A percentile compares a stretch with the other conserved stretches of the same genome.
Conservation (phyloP, 2,113 vertebrate species). For the Eretmodus cyanostictus region DNA sequence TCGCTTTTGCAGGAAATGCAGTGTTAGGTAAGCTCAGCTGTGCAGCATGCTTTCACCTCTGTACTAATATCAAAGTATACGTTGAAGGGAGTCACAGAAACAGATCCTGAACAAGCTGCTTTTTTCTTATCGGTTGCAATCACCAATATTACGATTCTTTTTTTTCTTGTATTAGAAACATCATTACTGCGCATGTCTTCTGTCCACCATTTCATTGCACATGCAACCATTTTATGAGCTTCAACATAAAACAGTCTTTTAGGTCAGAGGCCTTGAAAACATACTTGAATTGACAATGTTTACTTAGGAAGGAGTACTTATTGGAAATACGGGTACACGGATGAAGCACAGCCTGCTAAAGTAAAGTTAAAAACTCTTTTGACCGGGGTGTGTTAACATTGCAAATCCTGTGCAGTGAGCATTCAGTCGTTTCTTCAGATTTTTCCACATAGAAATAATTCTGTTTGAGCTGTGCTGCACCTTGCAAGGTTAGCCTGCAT, state of each 20-base stretch:
- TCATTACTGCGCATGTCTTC: conserved; percentile 40
- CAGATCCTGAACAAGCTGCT: background rate
- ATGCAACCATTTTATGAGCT: conserved; percentile 58
- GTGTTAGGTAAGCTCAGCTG: background rate
- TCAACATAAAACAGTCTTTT: background rate
- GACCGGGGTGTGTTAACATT: background rate
- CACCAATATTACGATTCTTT: background rate
- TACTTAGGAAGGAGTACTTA: background rate
- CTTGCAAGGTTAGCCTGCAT: background rate
- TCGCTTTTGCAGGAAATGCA: background rate
- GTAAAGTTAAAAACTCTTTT: background rate
- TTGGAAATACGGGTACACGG: background rate
- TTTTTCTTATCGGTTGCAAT: background rate
- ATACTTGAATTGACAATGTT: background rate
- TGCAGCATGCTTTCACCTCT: background rate
- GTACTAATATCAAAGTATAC: background rate
- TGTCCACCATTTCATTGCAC: conserved; percentile 54
- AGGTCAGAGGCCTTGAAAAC: background rate
- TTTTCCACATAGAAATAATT: background rate
- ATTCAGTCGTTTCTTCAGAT: background rate
- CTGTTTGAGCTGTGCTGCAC: conserved; percentile 25
- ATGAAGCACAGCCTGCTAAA: background rate
- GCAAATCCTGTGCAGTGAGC: background rate
- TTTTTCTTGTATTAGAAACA: background rate
- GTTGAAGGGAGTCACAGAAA: background rate